Conservation (phyloP, 2,888 invertebrate genomes). For the Torymus texanus region DNA sequence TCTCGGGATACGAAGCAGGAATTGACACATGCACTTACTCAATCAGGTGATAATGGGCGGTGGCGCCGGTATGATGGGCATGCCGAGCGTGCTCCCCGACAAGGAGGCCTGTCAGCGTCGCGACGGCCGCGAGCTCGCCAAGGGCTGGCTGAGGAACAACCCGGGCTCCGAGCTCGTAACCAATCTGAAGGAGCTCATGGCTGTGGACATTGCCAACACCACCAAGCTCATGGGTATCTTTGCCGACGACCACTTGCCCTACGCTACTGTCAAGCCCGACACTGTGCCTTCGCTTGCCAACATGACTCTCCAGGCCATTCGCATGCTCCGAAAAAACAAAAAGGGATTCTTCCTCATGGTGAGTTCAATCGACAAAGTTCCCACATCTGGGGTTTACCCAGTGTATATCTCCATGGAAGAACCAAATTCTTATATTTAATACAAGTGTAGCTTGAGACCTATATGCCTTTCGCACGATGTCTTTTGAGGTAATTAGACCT, state of each 20-base stretch:
- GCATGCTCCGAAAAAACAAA: constrained; percentile 74
- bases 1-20: no score
- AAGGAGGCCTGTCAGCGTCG: constrained; percentile 74
- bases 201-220: constrained; percentile 73
- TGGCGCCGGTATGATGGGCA: constrained; percentile 76
- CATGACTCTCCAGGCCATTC: constrained; percentile 79
- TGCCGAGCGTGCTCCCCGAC: constrained; percentile 59
- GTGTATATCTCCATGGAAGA: no score
- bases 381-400: no score
- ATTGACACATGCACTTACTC: no score
- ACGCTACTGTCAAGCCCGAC: constrained; percentile 75
- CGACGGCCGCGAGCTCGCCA: constrained; percentile 78
- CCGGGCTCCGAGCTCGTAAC: constrained; percentile 73
- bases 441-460: no score
- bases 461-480: no score
- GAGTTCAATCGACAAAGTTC: constrained; percentile 45
- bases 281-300: constrained; percentile 78
- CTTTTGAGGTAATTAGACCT: no score
- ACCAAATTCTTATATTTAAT: no score
- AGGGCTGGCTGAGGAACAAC: constrained; percentile 77
- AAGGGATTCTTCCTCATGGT: constrained; percentile 79
- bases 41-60: constrained; percentile 80
- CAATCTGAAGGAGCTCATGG: constrained; percentile 72
- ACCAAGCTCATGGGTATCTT: constrained; percentile 78
- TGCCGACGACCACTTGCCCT: constrained; percentile 78